Evolutionary conservation across 2,113 vertebrate genomes (phyloP).

Genomic region (Dolichallabes microphthalmus): DNA sequence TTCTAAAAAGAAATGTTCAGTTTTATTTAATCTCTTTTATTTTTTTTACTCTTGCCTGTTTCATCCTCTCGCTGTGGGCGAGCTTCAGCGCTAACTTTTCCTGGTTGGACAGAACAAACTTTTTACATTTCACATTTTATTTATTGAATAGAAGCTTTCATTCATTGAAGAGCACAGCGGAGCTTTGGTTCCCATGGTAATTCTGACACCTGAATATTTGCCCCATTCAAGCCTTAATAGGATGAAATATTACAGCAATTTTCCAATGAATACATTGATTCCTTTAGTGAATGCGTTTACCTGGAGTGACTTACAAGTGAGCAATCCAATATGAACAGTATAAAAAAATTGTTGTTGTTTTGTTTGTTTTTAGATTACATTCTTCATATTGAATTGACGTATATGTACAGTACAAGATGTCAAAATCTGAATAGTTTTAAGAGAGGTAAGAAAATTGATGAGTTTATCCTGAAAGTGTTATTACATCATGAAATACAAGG

Average conservation of each 20-base stretch:
- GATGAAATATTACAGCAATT: background rate
- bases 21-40: background rate
- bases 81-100: too few relatives aligned
- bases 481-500: background rate
- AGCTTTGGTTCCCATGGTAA: background rate
- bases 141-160: conserved; percentile 1
- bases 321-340: background rate
- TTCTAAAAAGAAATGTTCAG: background rate
- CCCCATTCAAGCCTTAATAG: background rate
- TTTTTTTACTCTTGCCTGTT: background rate
- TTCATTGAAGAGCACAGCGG: background rate
- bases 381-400: background rate
- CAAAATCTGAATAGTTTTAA: background rate
- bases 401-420: background rate
- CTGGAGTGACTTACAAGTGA: background rate
- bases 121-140: background rate
- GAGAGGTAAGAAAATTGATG: background rate
- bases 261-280: background rate
- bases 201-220: background rate
- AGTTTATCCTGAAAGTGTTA: background rate
- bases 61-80: too few relatives aligned
- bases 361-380: background rate
- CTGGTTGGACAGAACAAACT: background rate
- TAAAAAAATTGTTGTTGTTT: background rate
- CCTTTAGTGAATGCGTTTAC: background rate